phyloP scores from a whole-genome alignment of 2,113 vertebrate genomes.

The Erinaceus europaeus region DNA sequence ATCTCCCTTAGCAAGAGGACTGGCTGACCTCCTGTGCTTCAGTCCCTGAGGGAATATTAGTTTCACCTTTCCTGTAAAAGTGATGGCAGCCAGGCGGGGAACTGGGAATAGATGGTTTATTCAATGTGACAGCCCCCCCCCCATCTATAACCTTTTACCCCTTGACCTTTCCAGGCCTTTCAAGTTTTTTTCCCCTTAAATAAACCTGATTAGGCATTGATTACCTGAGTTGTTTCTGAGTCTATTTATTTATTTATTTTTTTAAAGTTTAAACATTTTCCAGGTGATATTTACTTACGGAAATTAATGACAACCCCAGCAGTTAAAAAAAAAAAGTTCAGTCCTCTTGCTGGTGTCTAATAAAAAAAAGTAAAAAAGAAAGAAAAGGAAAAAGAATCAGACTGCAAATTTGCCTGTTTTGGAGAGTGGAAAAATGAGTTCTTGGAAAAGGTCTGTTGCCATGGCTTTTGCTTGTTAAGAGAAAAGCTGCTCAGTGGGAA shows the following conservation, averaged over 20 bases:
- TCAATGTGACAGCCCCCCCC: slow-evolving; percentile 47
- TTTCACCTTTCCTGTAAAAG: slow-evolving; percentile 65
- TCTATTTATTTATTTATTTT: slow-evolving; percentile 52
- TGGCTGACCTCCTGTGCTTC: slow-evolving; percentile 50
- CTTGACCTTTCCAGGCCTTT: slow-evolving; percentile 59
- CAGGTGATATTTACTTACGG: background rate
- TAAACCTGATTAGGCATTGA: background rate
- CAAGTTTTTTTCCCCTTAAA: slow-evolving; percentile 25
- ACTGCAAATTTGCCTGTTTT: slow-evolving; percentile 47
- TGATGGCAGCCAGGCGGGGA: slow-evolving; percentile 56
- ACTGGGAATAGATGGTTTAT: slow-evolving; percentile 41
- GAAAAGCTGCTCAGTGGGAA: slow-evolving; percentile 54
- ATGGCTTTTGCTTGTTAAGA: slow-evolving; percentile 39
- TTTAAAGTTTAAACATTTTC: slow-evolving; percentile 21
- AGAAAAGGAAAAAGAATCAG: background rate
- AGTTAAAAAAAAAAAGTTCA: background rate
- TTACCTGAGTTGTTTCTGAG: slow-evolving; percentile 25
- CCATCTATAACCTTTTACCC: slow-evolving; percentile 9
- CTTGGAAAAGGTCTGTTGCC: slow-evolving; percentile 33
- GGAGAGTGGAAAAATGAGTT: slow-evolving; percentile 20
- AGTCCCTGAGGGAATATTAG: slow-evolving; percentile 63
- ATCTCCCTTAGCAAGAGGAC: background rate
- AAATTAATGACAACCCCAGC: background rate
- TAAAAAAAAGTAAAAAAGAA: background rate
- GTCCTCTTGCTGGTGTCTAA: background rate